Base-by-base conservation (phyloP, 2,797 vertebrate species). In the Anguilla marmorata region DNA sequence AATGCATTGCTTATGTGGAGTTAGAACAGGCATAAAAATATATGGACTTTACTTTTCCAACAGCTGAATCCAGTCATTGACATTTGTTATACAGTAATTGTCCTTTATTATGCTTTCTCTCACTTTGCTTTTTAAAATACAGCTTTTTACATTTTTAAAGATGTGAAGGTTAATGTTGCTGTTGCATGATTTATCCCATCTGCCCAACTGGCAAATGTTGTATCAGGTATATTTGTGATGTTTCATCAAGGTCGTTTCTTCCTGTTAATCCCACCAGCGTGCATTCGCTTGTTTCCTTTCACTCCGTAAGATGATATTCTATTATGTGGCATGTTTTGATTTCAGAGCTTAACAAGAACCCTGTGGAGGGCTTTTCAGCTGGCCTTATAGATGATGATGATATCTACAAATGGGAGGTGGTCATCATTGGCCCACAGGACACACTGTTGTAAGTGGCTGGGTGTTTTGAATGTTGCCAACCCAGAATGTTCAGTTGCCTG, bases 401-500 rank as follows among this genome's bases (percentile, higher is more conserved):
- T 91, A 96, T 97, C 56, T 97, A 96, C 92, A 96, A 96, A 93
- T 97, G 96, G 96, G 96, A 97, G 90, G 96, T 97, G 89, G 95
- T 97, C 89, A 96, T 97, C 87, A 97, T 97, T n/a, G 96, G 96
- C 30, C 96, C 96, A 84, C 96, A 96, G 90, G 96, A 96, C 91
- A 96, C 96, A 63, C 95, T 96, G 90, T 96, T 96, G 96, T 96
- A 95, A 95, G 96, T 95, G 58, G 11, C 11, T 2, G 45, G 12
- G 79, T 3, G 5, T 69, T 84, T 48, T 86, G 33, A 86, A 58
- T 58, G 19, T 87, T 50, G 37, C 16, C 14, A 37, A 37, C 37
- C 52, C 50, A 79, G 6, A 79, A 79, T 45, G 6, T 48, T 1
- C 19, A 41, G 37, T 45, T 79, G 16, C 33, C 74, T 41, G 16